Conservation (phyloP, 2,113 vertebrate genomes). For the Tachycineta bicolor region DNA sequence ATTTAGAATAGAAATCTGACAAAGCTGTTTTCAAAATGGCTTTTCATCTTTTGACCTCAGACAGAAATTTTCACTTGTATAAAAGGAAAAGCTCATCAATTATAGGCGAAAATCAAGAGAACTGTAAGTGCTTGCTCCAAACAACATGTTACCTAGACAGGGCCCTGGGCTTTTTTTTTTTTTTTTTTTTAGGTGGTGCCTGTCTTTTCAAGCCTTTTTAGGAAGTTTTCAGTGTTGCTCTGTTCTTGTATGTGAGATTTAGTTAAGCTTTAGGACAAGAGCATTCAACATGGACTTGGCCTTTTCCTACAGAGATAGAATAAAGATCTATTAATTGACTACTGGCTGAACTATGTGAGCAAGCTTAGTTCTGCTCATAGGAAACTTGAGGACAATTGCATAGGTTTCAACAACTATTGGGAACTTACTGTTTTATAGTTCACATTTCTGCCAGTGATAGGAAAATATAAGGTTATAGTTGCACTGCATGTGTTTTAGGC, state of each 20-base stretch:
- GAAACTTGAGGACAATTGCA: not conserved
- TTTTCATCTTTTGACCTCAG: not conserved
- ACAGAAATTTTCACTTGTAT: not conserved
- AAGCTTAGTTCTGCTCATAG: not conserved
- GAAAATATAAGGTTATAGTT: not conserved
- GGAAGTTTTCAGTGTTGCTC: not conserved
- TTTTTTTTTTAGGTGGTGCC: not conserved
- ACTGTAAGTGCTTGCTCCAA: not conserved
- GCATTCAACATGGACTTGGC: not conserved
- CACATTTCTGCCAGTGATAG: not conserved
- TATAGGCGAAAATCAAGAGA: not conserved
- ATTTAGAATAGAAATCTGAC: not conserved
- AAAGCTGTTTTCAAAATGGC: not conserved
- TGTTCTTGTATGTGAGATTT: not conserved
- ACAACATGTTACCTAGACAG: not conserved
- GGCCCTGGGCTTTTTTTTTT: not conserved
- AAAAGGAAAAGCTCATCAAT: not conserved
- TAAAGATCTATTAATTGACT: not conserved
- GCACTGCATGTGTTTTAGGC: not conserved
- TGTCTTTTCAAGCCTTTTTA: not conserved
- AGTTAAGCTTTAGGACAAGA: not conserved
- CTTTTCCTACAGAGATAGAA: not conserved
- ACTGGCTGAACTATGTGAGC: not conserved
- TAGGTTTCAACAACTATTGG: not conserved
- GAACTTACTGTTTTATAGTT: not conserved